Evolutionary conservation across 2,888 invertebrate species (phyloP).

Genomic region (Sclerodermus sp.): DNA sequence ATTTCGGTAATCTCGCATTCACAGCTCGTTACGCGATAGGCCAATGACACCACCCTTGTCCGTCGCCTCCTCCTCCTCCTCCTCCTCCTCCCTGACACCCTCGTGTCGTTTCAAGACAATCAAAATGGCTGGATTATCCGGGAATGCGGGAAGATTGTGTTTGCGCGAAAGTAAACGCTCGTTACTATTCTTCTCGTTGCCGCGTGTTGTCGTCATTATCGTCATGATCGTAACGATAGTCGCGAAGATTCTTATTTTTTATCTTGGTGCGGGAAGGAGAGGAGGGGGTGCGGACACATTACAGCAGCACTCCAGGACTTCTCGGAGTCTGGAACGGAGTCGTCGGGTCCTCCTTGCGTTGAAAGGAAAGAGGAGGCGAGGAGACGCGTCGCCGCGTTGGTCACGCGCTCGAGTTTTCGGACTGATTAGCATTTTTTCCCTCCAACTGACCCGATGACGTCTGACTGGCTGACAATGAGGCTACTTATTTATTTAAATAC

Average conservation of each 20-base stretch:
- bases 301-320: no score
- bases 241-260: no score
- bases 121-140: conserved; percentile 3
- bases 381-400: conserved; percentile 11
- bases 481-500: conserved; percentile 58
- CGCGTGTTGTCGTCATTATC: no score
- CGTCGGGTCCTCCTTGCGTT: neutral
- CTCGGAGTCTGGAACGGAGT: conserved; percentile 14
- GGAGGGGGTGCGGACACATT: no score
- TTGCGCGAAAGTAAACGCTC: neutral
- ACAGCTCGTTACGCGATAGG: conserved; percentile 50
- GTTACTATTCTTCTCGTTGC: no score
- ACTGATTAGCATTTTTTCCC: conserved; percentile 14
- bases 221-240: no score
- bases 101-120: no score
- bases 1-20: conserved; percentile 47
- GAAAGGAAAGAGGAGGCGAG: neutral
- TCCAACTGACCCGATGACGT: conserved; percentile 33
- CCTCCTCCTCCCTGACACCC: no score
- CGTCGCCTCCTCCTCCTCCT: no score
- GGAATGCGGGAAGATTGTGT: conserved; percentile 1
- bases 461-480: conserved; percentile 47
- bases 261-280: no score
- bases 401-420: neutral
- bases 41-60: conserved; percentile 46